Base-by-base conservation (phyloP, 2,888 invertebrate species). In the Rhagium mordax region DNA sequence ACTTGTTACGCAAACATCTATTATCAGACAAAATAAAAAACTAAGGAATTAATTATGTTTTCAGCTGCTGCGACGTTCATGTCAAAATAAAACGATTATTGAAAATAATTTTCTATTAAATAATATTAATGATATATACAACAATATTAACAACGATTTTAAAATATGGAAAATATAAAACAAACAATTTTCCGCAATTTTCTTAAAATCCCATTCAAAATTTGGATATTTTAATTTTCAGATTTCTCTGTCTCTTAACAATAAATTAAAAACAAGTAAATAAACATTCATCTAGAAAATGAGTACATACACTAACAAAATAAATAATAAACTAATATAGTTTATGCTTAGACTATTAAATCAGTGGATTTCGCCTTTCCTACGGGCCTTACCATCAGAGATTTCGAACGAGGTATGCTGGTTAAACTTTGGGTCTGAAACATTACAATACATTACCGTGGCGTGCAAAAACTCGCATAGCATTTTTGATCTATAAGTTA, bases 391-490 rank as follows among this genome's bases (percentile, higher is more conserved):
- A 80, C 81, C 76, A 87, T 85, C 67, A 87, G 60, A 18, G 87
- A 86, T 78, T 85, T 87, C 7, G 87, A 85, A 67, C 86, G 81
- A 29, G 87, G 87, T 66, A 85, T 82, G 74, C 85, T 83, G 70
- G 85, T 86, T 74, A 87, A 83, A 77, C 87, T 87, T 77, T 84
- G 83, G 7, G 86, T 84, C 87, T 87, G 82, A 27, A 27, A 57
- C 57, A 27, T 57, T 29, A 41, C 41, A 41, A 41, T n/a, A 41
- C n/a, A 41, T 41, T 41, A 41, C 13, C 13, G 13, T 13, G 41
- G 1, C n/a, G n/a, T n/a, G n/a, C n/a, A n/a, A n/a, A n/a, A n/a
- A n/a, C n/a, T n/a, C n/a, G n/a, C n/a, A n/a, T 3, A 15, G 41
- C 3, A 27, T 27, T 27, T n/a, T n/a, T n/a, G 2, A n/a, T 1